Percentiles rank a stretch among this genome's conserved stretches.
These are phyloP conservation scores for Crambe crambe DNA, from an alignment of 37 sponge, comb jelly and placozoan genomes.

Conservation along the genomic window DNA sequence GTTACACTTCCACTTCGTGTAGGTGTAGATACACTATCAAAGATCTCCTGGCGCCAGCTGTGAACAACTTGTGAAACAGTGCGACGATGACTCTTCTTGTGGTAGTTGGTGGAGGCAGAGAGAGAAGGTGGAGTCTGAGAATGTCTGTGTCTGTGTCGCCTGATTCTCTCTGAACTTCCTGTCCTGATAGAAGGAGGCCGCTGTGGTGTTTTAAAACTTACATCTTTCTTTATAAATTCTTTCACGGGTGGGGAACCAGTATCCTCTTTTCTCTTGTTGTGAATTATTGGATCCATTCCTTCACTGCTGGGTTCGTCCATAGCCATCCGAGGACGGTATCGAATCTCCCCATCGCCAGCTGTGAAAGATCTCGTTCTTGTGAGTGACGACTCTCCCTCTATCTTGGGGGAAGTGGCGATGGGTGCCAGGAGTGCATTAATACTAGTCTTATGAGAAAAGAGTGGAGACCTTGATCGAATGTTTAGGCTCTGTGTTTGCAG, in stretches of 20 bases:
- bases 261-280: too few species aligned
- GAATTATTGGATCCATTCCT: too few species aligned
- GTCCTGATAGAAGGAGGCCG: not conserved
- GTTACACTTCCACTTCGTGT: conserved; percentile 41
- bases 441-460: conserved; percentile 29
- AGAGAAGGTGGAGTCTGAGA: conserved; percentile 13
- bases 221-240: too few species aligned
- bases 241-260: too few species aligned
- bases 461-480: not conserved
- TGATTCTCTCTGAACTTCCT: not conserved
- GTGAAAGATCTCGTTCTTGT: not conserved
- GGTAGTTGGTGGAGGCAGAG: not conserved
- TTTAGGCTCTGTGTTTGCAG: conserved; percentile 19
- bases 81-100: conserved; percentile 24
- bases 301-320: too few species aligned
- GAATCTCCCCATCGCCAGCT: too few species aligned
- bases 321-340: too few species aligned
- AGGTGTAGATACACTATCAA: conserved; percentile 42
- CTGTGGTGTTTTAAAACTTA: too few species aligned
- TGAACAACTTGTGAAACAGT: not conserved
- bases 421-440: conserved; percentile 30
- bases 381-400: not conserved
- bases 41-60: conserved; percentile 45
- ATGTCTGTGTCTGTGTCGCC: not conserved
- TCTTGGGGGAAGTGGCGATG: not conserved